Conservation (phyloP, 2,113 vertebrate species). For the Ctenodactylus gundi region DNA sequence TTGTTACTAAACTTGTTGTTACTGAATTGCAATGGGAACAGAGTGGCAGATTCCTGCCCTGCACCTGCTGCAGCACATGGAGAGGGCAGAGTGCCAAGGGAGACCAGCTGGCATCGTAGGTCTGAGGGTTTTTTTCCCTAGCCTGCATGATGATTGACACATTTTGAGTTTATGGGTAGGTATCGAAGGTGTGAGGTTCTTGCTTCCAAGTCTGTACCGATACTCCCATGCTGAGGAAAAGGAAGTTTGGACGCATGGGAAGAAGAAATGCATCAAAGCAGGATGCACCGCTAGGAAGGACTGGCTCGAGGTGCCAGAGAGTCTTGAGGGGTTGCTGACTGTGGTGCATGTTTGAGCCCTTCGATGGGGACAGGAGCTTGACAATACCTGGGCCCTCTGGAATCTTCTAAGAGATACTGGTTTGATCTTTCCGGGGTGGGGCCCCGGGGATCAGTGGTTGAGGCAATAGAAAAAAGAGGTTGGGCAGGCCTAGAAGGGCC, state of each 20-base stretch:
- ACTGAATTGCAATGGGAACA: background rate
- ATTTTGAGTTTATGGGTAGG: no score
- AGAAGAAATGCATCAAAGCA: background rate
- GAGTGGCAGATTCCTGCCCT: background rate
- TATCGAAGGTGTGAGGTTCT: no score
- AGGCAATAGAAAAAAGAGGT: background rate
- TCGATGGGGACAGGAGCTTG: background rate
- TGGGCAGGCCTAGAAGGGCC: background rate
- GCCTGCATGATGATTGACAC: no score
- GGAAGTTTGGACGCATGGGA: background rate
- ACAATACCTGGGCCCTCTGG: background rate
- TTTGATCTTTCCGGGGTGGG: background rate
- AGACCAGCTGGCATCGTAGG: background rate
- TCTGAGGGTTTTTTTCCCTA: no score
- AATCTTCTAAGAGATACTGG: background rate
- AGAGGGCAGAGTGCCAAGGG: background rate
- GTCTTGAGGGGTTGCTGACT: background rate
- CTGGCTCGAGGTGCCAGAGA: background rate
- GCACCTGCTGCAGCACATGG: background rate
- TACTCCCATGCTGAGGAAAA: background rate
- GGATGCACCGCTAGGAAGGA: background rate
- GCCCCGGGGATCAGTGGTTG: no score
- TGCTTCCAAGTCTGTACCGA: background rate
- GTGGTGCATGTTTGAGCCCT: background rate
- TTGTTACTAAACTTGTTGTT: background rate